Evolutionary conservation across 92 coral and sea anemone genomes (phyloP), one percentile per base, ranked within the genome.

Genomic region (Epizoanthus fatuus): DNA sequence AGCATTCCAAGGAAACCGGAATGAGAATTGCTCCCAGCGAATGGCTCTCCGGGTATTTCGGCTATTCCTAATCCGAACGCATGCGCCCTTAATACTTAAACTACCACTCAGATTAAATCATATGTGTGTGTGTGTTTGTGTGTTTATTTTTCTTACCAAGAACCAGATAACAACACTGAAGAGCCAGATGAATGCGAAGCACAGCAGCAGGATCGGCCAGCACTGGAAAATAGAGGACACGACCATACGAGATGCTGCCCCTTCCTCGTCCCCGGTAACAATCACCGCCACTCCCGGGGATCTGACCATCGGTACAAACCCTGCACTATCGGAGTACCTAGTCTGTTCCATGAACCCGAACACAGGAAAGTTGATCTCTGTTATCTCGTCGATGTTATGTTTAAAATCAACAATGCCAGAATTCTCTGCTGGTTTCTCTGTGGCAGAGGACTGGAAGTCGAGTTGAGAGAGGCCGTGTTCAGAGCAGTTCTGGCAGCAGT

Each of bases 201-300:
- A 81, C 4, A 88, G 38, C 62, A 88, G 14, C 39, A 88, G 45
- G 16, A 88, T 63, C 0, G 91, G 88, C 66, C 85, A 81, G 39
- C 84, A 74, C 9, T 37, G 55, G 35, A 44, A 52, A 2, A 88
- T 55, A 1, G 88, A 57, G 14, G 85, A 55, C 29, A 88, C 67
- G 4, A 88, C 69, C 72, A 88, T 49, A 4, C 63, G 65, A 39
- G 91, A 59, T 9, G 91, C 87, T 29, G 25, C 40, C 4, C 81
- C 77, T 73, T 63, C 67, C 16, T 82, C 88, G 56, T 88, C 91
- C 39, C 80, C 84, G 22, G 40, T 47, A 25, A 83, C 83, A 42
- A 88, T 85, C 37, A 88, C 79, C 65, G 80, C 83, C 47, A 88
- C 88, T 7, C 91, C 91, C 71, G 91, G 87, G 64, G 91, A 88